These are phyloP conservation scores for Calliphora vicina DNA, from an alignment of 1,140 invertebrate genomes.

Conservation along the genomic window DNA sequence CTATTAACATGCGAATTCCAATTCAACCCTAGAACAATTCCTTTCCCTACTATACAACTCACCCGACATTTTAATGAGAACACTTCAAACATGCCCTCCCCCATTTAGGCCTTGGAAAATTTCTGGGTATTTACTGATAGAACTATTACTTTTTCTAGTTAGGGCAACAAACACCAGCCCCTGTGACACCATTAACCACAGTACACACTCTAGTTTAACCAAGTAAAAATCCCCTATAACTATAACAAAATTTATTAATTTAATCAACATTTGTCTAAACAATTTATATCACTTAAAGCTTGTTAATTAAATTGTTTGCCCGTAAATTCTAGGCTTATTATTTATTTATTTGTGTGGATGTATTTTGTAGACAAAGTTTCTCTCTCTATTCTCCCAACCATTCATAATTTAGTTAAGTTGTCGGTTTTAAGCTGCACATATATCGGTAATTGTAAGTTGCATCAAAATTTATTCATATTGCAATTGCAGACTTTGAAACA, in stretches of 20 bases:
- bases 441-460: neutral
- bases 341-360: neutral
- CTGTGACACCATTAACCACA: too few species aligned
- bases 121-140: too few species aligned
- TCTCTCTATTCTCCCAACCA: neutral
- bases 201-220: too few species aligned
- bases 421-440: neutral
- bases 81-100: too few species aligned
- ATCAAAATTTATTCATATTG: neutral
- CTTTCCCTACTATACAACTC: too few species aligned
- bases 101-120: too few species aligned
- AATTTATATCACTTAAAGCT: slow-evolving; percentile 14
- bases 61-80: too few species aligned
- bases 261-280: neutral
- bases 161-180: too few species aligned
- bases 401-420: neutral
- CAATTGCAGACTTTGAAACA: neutral
- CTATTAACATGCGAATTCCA: too few species aligned
- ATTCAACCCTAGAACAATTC: too few species aligned
- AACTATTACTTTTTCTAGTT: too few species aligned
- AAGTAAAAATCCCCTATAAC: neutral
- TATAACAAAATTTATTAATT: neutral
- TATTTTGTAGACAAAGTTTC: neutral
- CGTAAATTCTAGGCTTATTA: neutral
- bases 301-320: neutral